Base-by-base conservation (phyloP, 2,888 invertebrate species). In the Nesidiocoris tenuis region DNA sequence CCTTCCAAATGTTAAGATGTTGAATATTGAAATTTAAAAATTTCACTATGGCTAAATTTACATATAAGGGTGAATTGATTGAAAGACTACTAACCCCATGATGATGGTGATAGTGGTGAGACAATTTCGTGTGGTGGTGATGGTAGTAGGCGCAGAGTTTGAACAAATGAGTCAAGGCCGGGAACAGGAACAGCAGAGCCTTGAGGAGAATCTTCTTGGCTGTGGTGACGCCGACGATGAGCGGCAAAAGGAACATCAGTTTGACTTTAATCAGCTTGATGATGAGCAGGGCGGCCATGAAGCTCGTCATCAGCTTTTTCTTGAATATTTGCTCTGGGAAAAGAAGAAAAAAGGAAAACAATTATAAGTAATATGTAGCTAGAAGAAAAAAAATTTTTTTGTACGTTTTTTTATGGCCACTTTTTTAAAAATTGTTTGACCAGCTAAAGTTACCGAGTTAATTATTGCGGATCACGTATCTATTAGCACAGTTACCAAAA, bases 161-260 rank as follows among this genome's bases (percentile, higher is more conserved):
- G 85, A 94, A 94, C 77, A 94, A 87, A 82, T 93, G 92, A 74
- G 91, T 89, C 78, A 94, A 84, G 0, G 92, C 92, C 0, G 94
- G 94, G 84, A 94, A 92, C 56, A 94, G 82, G 86, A 94, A 94
- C 21, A 94, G 86, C 16, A 94, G 83, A 70, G 93, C 85, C 82
- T 94, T 94, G 61, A 94, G 85, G 81, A 94, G 87, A 81, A 94
- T 86, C 83, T 94, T 94, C 85, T 94, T 94, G 1, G 94, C 94
- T 0, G 93, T 90, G 0, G 91, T 90, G 18, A 92, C 89, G 1
- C 94, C 94, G 80, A 94, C 87, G 66, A 94, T 84, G 66, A 93
- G 84, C 0, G 94, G 94, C 78, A 93, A 84, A 19, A 94, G 86
- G 85, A 94, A 93, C 82, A 94, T 86, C 78, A 93, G 84, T 84